Evolutionary conservation across 1,140 invertebrate species (phyloP).

Genomic region (Drosophila fuyamai): DNA sequence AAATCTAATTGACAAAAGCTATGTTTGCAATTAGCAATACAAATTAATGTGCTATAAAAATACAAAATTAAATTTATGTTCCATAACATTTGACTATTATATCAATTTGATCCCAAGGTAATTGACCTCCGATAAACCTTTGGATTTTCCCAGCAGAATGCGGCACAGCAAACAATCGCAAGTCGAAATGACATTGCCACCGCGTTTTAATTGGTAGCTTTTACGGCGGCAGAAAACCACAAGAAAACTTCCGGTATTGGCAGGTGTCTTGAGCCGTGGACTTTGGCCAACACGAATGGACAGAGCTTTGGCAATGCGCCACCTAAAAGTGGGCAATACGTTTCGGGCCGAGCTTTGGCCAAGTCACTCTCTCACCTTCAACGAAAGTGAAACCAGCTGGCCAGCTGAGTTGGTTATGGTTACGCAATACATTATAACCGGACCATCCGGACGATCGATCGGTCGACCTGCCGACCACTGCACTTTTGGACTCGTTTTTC

Average conservation of each 20-base stretch:
- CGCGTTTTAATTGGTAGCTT: slow-evolving; percentile 56
- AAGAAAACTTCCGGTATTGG: slow-evolving; percentile 65
- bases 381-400: slow-evolving; percentile 78
- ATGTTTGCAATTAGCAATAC: no score
- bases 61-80: no score
- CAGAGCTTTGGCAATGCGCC: slow-evolving; percentile 15
- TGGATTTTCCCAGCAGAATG: slow-evolving; percentile 56
- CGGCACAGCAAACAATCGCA: slow-evolving; percentile 33
- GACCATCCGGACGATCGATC: slow-evolving; percentile 38
- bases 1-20: no score
- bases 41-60: not conserved
- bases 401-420: slow-evolving; percentile 44
- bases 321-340: slow-evolving; percentile 53
- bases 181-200: slow-evolving; percentile 53
- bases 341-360: not conserved
- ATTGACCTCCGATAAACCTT: slow-evolving; percentile 52
- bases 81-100: no score
- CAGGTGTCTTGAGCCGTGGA: slow-evolving; percentile 29
- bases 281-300: slow-evolving; percentile 44
- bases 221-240: slow-evolving; percentile 42
- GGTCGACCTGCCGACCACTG: slow-evolving; percentile 44
- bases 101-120: not conserved
- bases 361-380: slow-evolving; percentile 14
- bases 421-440: slow-evolving; percentile 44
- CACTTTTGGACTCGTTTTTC: slow-evolving; percentile 76